A percentile compares a stretch with the other conserved stretches of the same genome.
phyloP scores from a whole-genome alignment of 2,888 invertebrate species.

The Creontiades dilutus region DNA sequence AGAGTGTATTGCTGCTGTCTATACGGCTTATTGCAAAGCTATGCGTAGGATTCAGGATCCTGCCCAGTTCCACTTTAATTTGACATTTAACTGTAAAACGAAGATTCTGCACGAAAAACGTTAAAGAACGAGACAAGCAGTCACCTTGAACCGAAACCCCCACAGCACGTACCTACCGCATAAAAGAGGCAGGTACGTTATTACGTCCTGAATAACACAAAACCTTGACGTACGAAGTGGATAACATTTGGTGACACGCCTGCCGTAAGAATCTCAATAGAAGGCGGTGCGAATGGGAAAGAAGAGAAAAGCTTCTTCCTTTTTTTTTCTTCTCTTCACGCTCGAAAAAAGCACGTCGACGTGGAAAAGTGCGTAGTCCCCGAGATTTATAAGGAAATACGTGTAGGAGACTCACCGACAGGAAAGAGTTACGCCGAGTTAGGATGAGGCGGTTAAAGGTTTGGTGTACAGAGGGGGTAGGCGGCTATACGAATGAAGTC shows the following conservation, averaged over 20 bases:
- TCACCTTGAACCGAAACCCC: too few relatives aligned
- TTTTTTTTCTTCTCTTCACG: background rate
- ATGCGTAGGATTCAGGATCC: too few relatives aligned
- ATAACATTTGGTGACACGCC: background rate
- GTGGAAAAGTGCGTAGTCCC: background rate
- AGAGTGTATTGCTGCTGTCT: too few relatives aligned
- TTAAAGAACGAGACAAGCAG: too few relatives aligned
- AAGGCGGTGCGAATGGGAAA: background rate
- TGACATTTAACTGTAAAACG: too few relatives aligned
- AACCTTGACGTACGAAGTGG: slow-evolving; percentile 12
- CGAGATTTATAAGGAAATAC: slow-evolving; percentile 3
- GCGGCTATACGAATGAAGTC: slow-evolving; percentile 8
- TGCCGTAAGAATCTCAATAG: slow-evolving; percentile 4
- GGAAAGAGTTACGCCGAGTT: background rate
- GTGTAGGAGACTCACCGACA: background rate
- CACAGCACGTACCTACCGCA: too few relatives aligned
- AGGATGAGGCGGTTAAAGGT: background rate
- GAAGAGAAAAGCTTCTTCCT: background rate
- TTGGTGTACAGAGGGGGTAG: background rate
- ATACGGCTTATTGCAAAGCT: too few relatives aligned
- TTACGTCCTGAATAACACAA: background rate
- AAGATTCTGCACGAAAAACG: too few relatives aligned
- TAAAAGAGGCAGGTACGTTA: too few relatives aligned
- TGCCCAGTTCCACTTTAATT: too few relatives aligned
- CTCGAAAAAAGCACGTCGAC: slow-evolving; percentile 12